A percentile compares a stretch with the other conserved stretches of the same genome.
These are phyloP conservation scores for Mystacornis crossleyi DNA, from an alignment of 2,113 vertebrate species.

Conservation along the genomic window DNA sequence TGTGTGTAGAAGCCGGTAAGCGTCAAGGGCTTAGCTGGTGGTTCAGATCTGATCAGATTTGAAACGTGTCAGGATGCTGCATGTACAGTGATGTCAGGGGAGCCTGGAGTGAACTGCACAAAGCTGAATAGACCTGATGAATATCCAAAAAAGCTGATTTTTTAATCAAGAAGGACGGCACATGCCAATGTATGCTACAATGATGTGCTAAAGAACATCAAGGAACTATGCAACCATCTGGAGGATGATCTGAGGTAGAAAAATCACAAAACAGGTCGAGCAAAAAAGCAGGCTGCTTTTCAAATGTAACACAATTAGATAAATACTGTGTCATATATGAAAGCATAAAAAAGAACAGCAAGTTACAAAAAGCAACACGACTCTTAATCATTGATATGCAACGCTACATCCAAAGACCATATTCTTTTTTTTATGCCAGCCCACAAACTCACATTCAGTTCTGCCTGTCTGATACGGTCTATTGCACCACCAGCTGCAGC, in stretches of 20 bases:
- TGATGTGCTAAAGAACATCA: neutral
- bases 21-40: neutral
- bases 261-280: neutral
- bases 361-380: neutral
- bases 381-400: neutral
- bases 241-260: constrained; percentile 1
- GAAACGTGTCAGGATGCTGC: neutral
- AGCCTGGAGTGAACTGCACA: neutral
- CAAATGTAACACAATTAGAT: neutral
- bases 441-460: neutral
- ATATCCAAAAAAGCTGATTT: neutral
- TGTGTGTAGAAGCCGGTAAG: neutral
- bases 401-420: neutral
- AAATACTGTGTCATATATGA: neutral
- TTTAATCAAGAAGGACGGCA: constrained; percentile 21
- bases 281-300: neutral
- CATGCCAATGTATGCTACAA: neutral
- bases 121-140: constrained; percentile 29
- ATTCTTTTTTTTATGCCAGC: neutral
- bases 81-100: neutral
- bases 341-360: neutral
- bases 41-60: constrained; percentile 7
- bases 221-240: neutral
- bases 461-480: neutral
- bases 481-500: neutral